A percentile compares a stretch with the other conserved stretches of the same genome.
These are phyloP conservation scores for Tetraneura akinire DNA, from an alignment of 1,140 invertebrate genomes.

Conservation along the genomic window DNA sequence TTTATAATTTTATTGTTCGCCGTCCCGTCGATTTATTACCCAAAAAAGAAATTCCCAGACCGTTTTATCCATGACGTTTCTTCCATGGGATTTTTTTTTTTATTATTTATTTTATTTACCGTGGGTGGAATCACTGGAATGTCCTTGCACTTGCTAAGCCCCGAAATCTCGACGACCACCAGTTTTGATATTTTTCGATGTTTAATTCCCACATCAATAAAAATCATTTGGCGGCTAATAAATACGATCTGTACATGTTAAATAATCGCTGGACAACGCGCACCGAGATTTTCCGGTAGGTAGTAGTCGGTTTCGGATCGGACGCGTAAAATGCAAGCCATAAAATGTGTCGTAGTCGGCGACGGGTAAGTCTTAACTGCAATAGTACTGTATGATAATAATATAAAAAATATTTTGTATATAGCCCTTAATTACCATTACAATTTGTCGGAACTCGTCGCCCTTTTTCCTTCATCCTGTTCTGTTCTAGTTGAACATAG, in stretches of 20 bases:
- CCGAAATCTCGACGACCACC: slow-evolving; percentile 47
- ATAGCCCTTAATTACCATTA: too few species aligned
- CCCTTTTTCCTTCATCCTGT: too few species aligned
- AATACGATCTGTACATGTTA: slow-evolving; percentile 36
- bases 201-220: slow-evolving; percentile 47
- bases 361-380: slow-evolving; percentile 53
- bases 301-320: slow-evolving; percentile 31
- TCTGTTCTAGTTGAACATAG: too few species aligned
- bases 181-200: slow-evolving; percentile 43
- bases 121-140: slow-evolving; percentile 51
- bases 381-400: not conserved
- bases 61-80: slow-evolving; percentile 31
- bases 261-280: slow-evolving; percentile 29
- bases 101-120: slow-evolving; percentile 48
- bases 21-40: too few species aligned
- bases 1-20: too few species aligned
- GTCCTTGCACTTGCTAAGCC: slow-evolving; percentile 48
- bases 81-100: slow-evolving; percentile 43
- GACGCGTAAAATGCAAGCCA: slow-evolving; percentile 52
- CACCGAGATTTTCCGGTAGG: slow-evolving; percentile 32
- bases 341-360: slow-evolving; percentile 54
- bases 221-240: slow-evolving; percentile 32
- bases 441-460: too few species aligned
- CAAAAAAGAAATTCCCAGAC: not conserved
- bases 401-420: too few species aligned